Percentiles rank a stretch among this genome's conserved stretches.
phyloP scores from a whole-genome alignment of 1,140 invertebrate genomes.

The Caligus rogercresseyi region DNA sequence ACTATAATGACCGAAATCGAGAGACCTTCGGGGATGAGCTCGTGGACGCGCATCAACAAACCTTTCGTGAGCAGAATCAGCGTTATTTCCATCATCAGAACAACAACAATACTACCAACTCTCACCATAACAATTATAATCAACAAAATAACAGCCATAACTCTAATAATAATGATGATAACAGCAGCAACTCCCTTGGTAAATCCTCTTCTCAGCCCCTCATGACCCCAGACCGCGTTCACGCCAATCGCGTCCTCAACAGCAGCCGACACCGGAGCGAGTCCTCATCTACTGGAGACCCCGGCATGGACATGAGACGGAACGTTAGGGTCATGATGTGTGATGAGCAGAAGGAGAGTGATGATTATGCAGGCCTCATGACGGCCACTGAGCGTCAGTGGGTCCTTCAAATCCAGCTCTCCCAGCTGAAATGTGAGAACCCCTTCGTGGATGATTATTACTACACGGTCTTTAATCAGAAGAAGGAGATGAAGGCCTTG shows the following conservation, averaged over 20 bases:
- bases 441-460: slow-evolving; percentile 37
- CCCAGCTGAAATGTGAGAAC: slow-evolving; percentile 33
- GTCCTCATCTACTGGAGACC: background rate
- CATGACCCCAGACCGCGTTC: slow-evolving; percentile 9
- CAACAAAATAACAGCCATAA: background rate
- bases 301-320: background rate
- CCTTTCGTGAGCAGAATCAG: background rate
- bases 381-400: slow-evolving; percentile 34
- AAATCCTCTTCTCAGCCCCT: background rate
- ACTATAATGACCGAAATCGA: slow-evolving; percentile 8
- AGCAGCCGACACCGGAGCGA: background rate
- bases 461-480: slow-evolving; percentile 28
- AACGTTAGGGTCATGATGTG: background rate
- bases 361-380: slow-evolving; percentile 34
- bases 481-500: slow-evolving; percentile 1
- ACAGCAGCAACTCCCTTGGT: background rate
- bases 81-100: background rate
- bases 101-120: background rate
- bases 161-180: background rate
- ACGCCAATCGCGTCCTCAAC: background rate
- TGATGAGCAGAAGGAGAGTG: slow-evolving; percentile 19
- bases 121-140: background rate
- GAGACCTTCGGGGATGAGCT: slow-evolving; percentile 11
- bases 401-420: slow-evolving; percentile 34
- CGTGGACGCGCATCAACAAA: background rate